Base-by-base conservation (phyloP, 2,113 vertebrate genomes). In the Raja brachyura region DNA sequence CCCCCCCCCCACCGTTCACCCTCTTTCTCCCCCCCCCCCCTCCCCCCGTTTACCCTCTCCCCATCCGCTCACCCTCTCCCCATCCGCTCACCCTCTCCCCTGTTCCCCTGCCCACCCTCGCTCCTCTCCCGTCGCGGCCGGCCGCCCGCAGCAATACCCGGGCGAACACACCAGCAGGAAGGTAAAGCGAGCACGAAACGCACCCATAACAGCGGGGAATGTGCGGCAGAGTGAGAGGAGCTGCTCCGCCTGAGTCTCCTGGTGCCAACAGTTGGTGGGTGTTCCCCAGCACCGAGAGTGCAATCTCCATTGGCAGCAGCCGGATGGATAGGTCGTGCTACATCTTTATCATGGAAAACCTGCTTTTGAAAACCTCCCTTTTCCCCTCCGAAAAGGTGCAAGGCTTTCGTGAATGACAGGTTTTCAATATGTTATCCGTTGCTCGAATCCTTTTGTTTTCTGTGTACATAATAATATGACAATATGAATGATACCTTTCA, bases 371-470 rank as follows among this genome's bases (percentile, higher is more conserved):
- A 31, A 10, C 4, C 83, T 16, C 59, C 13, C 33, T n/a, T 88
- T 85, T 85, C 25, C 13, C 81, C 7, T 28, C 25, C 13, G 83
- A 11, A 1, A 88, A 31, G n/a, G 59, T 31, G 31, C 2, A 28
- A 66, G 83, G 83, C 59, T 18, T 86, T 86, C 25, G 81, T 61
- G 56, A 56, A n/a, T 86, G 54, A 59, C 81, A 86, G 81, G 59
- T 86, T 25, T 28, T 31, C 63, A 63, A 88, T 88, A 28, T 18
- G n/a, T 31, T n/a, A 14, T 31, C 81, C 81, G 61, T 31, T 31
- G 59, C 59, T 63, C 8, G 83, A 18, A 63, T 88, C 61, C 81
- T n/a, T 56, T 86, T n/a, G n/a, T 74, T 61, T 61, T 61, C 59
- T 28, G 28, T 33, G 59, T 31, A 3, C 39, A 48, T 48, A 48